Evolutionary conservation across 2,797 vertebrate species (phyloP).

Genomic region (Coendou prehensilis): DNA sequence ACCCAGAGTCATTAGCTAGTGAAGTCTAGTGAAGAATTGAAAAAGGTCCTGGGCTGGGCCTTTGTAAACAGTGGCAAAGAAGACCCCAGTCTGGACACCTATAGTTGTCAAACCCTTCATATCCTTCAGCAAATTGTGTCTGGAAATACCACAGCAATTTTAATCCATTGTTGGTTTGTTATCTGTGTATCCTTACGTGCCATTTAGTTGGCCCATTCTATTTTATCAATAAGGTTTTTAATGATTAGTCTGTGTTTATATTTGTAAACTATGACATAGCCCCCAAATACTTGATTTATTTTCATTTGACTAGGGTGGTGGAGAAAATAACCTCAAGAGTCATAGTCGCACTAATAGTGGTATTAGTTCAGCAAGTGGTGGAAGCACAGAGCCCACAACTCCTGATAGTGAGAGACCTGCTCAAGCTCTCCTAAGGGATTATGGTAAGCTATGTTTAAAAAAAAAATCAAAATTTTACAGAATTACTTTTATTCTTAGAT

Average conservation of each 20-base stretch:
- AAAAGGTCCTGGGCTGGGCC: neutral
- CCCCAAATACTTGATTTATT: constrained; percentile 60
- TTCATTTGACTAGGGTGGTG: constrained; percentile 87
- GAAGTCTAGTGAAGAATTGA: constrained; percentile 9
- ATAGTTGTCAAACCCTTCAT: neutral
- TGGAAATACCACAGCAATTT: constrained; percentile 2
- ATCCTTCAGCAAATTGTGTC: neutral
- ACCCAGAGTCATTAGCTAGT: constrained; percentile 48
- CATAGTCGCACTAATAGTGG: constrained; percentile 97
- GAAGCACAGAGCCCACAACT: constrained; percentile 95
- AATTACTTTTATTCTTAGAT: neutral
- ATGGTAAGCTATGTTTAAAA: constrained; percentile 91
- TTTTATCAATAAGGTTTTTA: constrained; percentile 55
- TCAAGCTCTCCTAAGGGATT: constrained; percentile 95
- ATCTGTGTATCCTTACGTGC: neutral
- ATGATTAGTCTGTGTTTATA: neutral
- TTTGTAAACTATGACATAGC: neutral
- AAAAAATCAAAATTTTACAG: neutral
- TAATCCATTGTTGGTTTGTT: constrained; percentile 24
- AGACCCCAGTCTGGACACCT: neutral
- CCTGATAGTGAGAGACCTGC: constrained; percentile 95
- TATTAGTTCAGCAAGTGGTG: constrained; percentile 95
- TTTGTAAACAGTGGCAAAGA: constrained; percentile 49
- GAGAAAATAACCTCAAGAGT: constrained; percentile 91
- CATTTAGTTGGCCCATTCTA: neutral